Evolutionary conservation across 2,113 vertebrate species (phyloP), one percentile per base, ranked within the genome.

Genomic region (Puffinus mauretanicus): DNA sequence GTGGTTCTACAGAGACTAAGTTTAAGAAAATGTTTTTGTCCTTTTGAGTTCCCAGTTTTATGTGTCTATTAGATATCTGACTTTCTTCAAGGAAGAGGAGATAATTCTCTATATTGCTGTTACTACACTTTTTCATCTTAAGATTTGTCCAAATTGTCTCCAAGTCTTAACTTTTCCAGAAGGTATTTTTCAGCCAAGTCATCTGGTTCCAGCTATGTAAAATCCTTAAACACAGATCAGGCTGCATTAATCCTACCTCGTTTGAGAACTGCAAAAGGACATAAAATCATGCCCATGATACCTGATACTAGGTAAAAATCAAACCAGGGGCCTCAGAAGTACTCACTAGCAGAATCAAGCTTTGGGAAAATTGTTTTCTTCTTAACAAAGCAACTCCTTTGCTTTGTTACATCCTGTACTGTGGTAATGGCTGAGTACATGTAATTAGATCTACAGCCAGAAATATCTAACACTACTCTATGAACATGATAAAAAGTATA

Each of bases 221-320:
- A 93, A 76, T 65, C 16, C 8, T 66, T 40, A n/a, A 89, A 49
- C 10, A 15, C 9, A 44, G 60, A 38, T 47, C 38, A 20, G 29
- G 24, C 54, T 42, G 16, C 6, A 3, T 80, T 36, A 78, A 7
- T 82, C 49, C 40, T 38, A 13, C 8, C 44, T 91, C 0, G 0
- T 47, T 46, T 77, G 44, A 57, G 34, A 76, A 6, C 13, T 82
- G 36, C 21, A 9, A 52, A 69, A 36, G 40, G 44, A 30, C 1
- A 1, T 22, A 34, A 62, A 38, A 16, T 64, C 38, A 62, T 71
- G 51, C 26, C 29, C 4, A 2, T 46, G 32, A 44, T 54, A 42
- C 26, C 18, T 26, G 27, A 32, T n/a, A 5, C 42, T 54, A 14
- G 29, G 36, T 76, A 27, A 73, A 80, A 79, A 52, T 65, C 32